Conservation (phyloP, 1,140 invertebrate genomes). For the Cherax destructor region DNA sequence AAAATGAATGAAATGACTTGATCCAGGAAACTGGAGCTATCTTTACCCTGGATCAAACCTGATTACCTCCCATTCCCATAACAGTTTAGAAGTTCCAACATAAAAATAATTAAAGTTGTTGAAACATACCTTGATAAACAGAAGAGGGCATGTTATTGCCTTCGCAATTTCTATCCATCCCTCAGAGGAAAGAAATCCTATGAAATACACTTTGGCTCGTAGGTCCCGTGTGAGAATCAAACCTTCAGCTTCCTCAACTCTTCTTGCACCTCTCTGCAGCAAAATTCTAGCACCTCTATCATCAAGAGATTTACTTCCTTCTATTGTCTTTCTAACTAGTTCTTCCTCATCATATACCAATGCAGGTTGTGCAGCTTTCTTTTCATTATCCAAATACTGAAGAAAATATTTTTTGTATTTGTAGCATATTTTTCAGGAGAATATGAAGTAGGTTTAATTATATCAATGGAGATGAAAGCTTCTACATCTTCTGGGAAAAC, state of each 20-base stretch:
- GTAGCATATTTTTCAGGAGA: conserved; percentile 43
- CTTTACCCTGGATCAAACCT: too few species aligned
- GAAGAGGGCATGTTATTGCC: conserved; percentile 62
- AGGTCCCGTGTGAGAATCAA: conserved; percentile 62
- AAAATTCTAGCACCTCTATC: conserved; percentile 62
- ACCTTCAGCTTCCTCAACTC: conserved; percentile 40
- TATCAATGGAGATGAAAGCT: conserved; percentile 67
- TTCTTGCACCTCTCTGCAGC: conserved; percentile 58
- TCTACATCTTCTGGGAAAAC: conserved; percentile 69
- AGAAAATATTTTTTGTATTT: conserved; percentile 51
- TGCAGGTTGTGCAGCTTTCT: conserved; percentile 41
- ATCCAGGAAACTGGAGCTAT: not conserved
- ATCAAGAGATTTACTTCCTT: conserved; percentile 70
- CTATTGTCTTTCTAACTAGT: conserved; percentile 63
- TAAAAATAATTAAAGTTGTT: conserved; percentile 75
- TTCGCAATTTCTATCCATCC: conserved; percentile 60
- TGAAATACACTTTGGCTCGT: conserved; percentile 63
- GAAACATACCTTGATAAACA: conserved; percentile 63
- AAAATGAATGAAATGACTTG: not conserved
- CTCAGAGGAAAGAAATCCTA: conserved; percentile 61
- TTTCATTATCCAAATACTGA: conserved; percentile 69
- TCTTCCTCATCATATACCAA: conserved; percentile 65
- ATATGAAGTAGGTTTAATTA: conserved; percentile 72
- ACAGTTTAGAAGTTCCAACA: not conserved
- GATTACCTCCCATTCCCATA: not conserved